Evolutionary conservation across 1,140 invertebrate genomes (phyloP).

Genomic region (Helicoverpa zea): DNA sequence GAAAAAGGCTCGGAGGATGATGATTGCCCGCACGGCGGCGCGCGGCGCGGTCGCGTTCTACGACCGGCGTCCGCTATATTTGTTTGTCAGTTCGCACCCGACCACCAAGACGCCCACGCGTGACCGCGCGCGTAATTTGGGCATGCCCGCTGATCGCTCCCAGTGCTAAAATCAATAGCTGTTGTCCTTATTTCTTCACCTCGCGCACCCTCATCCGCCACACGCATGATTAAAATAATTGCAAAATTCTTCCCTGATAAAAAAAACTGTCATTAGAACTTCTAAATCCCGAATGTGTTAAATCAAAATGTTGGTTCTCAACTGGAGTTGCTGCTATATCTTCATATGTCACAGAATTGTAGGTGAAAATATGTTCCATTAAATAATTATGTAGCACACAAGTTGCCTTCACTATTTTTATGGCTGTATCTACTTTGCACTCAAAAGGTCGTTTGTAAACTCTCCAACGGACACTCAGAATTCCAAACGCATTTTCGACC

Average conservation of each 20-base stretch:
- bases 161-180: too few species aligned
- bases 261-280: conserved; percentile 20
- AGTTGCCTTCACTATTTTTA: conserved; percentile 21
- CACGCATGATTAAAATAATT: conserved; percentile 16
- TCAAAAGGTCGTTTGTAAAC: conserved; percentile 8
- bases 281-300: conserved; percentile 25
- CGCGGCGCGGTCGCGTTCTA: too few species aligned
- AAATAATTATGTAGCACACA: conserved; percentile 13
- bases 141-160: too few species aligned
- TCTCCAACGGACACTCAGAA: conserved; percentile 7
- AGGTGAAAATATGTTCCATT: conserved; percentile 12
- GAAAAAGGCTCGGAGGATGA: too few species aligned
- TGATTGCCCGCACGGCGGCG: too few species aligned
- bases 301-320: conserved; percentile 19
- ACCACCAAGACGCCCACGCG: too few species aligned
- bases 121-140: too few species aligned
- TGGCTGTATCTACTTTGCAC: conserved; percentile 8
- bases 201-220: too few species aligned
- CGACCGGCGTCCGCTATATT: too few species aligned
- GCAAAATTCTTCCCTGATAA: conserved; percentile 25
- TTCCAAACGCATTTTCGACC: conserved; percentile 72
- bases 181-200: too few species aligned
- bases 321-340: conserved; percentile 22
- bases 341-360: conserved; percentile 13
- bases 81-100: too few species aligned